A percentile compares a stretch with the other conserved stretches of the same genome.
Evolutionary conservation across 2,888 invertebrate genomes (phyloP).

Genomic region (Eristalinus aeneus): DNA sequence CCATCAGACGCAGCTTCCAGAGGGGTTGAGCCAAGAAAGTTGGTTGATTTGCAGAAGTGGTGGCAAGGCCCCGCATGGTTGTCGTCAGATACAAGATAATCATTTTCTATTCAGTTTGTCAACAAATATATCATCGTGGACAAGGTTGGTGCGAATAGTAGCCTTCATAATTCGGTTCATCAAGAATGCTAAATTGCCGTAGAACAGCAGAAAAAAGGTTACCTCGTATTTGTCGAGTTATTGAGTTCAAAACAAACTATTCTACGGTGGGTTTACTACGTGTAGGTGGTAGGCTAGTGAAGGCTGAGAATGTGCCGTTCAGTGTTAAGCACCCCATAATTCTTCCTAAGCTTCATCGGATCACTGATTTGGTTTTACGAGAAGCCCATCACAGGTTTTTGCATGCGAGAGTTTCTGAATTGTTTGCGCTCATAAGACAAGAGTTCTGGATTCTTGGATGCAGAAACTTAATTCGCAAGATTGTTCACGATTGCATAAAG

Average conservation of each 20-base stretch:
- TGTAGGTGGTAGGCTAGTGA: background rate
- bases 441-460: slow-evolving; percentile 23
- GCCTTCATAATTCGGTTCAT: slow-evolving; percentile 1
- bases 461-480: background rate
- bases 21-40: slow-evolving; percentile 47
- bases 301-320: background rate
- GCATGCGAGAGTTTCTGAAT: slow-evolving; percentile 6
- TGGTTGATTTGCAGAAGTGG: slow-evolving; percentile 65
- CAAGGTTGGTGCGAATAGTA: slow-evolving; percentile 1
- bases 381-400: background rate
- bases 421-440: slow-evolving; percentile 21
- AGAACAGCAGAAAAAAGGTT: background rate
- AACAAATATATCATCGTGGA: slow-evolving; percentile 6
- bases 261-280: background rate
- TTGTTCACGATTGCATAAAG: background rate
- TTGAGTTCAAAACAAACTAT: background rate
- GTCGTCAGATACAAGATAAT: background rate
- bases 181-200: background rate
- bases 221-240: background rate
- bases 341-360: background rate
- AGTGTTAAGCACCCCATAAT: slow-evolving; percentile 6
- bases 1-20: slow-evolving; percentile 71
- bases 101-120: background rate
- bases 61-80: slow-evolving; percentile 71
- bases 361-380: background rate